Base-by-base conservation (phyloP, 2,797 vertebrate species). In the Chiroxiphia lanceolata region DNA sequence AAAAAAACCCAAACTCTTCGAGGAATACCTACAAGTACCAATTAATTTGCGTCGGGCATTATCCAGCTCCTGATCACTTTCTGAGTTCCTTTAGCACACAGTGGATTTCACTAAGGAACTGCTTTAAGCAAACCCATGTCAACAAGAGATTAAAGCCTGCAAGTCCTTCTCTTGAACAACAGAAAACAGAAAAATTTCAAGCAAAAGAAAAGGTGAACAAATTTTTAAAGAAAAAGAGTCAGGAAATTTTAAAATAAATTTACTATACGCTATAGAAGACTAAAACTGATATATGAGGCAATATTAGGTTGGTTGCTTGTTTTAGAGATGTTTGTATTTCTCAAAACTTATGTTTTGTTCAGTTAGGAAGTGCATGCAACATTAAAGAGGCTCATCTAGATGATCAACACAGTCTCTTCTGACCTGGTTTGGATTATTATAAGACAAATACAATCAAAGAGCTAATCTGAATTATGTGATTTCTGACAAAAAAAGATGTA, bases 1-100 rank as follows among this genome's bases (percentile, higher is more conserved):
- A 22, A 61, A 92, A 82, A 87, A 48, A 3, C 2, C 4, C 47
- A 65, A 65, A 47, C 31, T 90, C 29, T 72, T 72, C 50, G 10
- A 84, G 51, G 34, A 86, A 89, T 80, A 95, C 47, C 92, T 85
- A 60, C 74, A 85, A 94, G n/a, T 40, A 94, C 61, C 51, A 76
- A 67, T 71, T 68, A 91, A 78, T 67, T 78, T 89, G 61, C 9
- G 1, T 51, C 75, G 80, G 64, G 65, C 56, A 84, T 74, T 95
- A 93, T 64, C 60, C 81, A 86, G 7, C 27, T 92, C 59, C 60
- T 85, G 67, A 68, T 12, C 54, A 44, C n/a, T 75, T 92, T 87
- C 75, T 48, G 38, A 82, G 59, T 61, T 95, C 78, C 64, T 75
- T 63, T 54, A 87, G 65, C 31, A 79, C 44, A 54, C 50, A 87